Evolutionary conservation across 2,797 vertebrate species (phyloP).

Genomic region (Gymnoscopelus braueri): DNA sequence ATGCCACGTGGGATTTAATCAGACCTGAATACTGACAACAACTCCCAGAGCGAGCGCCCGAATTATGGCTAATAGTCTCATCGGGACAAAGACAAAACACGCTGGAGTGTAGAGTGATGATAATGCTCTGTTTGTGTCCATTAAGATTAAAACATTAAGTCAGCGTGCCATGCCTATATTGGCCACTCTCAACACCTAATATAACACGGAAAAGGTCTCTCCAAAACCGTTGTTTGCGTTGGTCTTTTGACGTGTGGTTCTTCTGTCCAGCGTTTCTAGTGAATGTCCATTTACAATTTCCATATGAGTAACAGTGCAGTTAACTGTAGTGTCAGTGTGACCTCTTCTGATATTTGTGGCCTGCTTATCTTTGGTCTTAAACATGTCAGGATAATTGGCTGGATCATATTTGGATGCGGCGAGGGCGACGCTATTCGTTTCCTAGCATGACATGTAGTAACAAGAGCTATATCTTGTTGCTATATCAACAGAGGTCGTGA

Average conservation of each 20-base stretch:
- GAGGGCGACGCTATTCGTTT: conserved; percentile 56
- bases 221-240: conserved; percentile 32
- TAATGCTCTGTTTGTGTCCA: conserved; percentile 30
- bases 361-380: conserved; percentile 72
- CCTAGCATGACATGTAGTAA: conserved; percentile 46
- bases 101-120: neutral
- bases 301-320: conserved; percentile 64
- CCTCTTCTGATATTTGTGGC: conserved; percentile 69
- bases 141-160: conserved; percentile 45
- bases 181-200: conserved; percentile 20
- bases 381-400: conserved; percentile 73
- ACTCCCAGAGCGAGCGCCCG: conserved; percentile 54
- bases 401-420: conserved; percentile 65
- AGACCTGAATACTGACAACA: conserved; percentile 76
- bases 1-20: conserved; percentile 80
- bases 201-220: conserved; percentile 37
- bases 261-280: conserved; percentile 45
- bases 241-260: conserved; percentile 43
- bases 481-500: conserved; percentile 47
- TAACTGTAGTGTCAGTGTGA: conserved; percentile 66
- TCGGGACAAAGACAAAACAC: conserved; percentile 54
- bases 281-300: conserved; percentile 56
- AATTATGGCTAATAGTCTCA: conserved; percentile 64
- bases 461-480: conserved; percentile 29
- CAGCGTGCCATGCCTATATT: neutral